These are phyloP conservation scores for Amiota minor DNA, from an alignment of 2,888 invertebrate genomes.

Conservation along the genomic window DNA sequence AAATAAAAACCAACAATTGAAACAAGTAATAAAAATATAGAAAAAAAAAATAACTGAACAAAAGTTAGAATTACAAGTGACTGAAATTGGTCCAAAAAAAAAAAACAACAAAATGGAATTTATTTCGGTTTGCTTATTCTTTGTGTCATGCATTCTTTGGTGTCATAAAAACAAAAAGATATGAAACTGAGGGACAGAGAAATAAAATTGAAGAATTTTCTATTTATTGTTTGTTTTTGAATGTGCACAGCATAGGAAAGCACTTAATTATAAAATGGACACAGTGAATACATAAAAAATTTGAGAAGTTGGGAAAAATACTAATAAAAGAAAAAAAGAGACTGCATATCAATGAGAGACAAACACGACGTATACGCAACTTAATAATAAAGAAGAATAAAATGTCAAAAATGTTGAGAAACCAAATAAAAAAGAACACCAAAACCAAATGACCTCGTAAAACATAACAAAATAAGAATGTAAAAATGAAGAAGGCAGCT, in stretches of 20 bases:
- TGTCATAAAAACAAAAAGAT: neutral
- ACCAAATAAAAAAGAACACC: neutral
- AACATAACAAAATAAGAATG: neutral
- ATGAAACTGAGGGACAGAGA: neutral
- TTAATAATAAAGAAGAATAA: neutral
- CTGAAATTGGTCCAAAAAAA: neutral
- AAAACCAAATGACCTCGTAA: neutral
- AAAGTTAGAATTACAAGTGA: too few species aligned
- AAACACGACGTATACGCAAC: neutral
- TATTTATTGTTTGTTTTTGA: neutral
- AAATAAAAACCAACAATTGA: neutral
- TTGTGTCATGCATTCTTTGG: neutral
- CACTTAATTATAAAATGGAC: constrained; percentile 14
- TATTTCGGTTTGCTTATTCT: neutral
- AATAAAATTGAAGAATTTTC: neutral
- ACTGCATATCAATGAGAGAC: neutral
- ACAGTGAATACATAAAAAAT: neutral
- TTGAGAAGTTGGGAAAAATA: neutral
- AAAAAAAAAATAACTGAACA: neutral
- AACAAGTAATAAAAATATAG: neutral
- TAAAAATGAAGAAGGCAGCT: too few species aligned
- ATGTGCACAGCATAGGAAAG: neutral
- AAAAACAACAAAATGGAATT: neutral
- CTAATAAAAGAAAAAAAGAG: neutral
- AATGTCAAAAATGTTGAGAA: neutral